Base-by-base conservation (phyloP, 2,797 vertebrate genomes). In the Diplodus sargus region DNA sequence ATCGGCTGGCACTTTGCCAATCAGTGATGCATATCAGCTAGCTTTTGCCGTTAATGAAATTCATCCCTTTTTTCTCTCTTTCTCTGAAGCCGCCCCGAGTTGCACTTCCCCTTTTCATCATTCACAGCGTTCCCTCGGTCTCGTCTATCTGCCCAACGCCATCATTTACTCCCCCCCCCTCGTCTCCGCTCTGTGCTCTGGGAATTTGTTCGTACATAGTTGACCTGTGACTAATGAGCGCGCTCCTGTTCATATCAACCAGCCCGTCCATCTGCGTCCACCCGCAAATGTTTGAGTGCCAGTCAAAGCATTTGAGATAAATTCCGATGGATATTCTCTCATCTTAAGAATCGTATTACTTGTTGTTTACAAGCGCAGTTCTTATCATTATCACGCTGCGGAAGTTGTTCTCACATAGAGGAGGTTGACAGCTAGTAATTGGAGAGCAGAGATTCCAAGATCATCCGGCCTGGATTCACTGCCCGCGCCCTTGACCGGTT, bases 1-100 rank as follows among this genome's bases (percentile, higher is more conserved):
- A 79, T 69, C 20, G 6, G 48, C 70, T 82, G 87, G 78, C 83
- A 78, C 66, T 80, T 85, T 59, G 72, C 72, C 80, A 85, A 88
- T 87, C 73, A 83, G 54, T 15, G 78, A 85, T 83, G 77, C 86
- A 63, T 77, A 82, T 87, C 89, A 80, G 74, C 70, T 74, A 25
- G 30, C 63, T 80, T 66, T 75, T 47, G 58, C 52, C 5, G 4
- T 65, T 81, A 75, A 83, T 75, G 68, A 86, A 86, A 84, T 65
- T 15, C 39, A 81, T 79, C 22, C 53, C 18, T 6, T 70, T 62
- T 62, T 45, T 60, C 62, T 65, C 53, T 43, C 58, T 56, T 61
- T 69, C 72, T 68, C 54, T 45, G 39, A 52, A 42, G 53, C 25
- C 22, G 5, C 49, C 34, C 53, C 48, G 74, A 70, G 79, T 61